These are phyloP conservation scores for Marmota flaviventris DNA, from an alignment of 2,113 vertebrate genomes.

Conservation along the genomic window DNA sequence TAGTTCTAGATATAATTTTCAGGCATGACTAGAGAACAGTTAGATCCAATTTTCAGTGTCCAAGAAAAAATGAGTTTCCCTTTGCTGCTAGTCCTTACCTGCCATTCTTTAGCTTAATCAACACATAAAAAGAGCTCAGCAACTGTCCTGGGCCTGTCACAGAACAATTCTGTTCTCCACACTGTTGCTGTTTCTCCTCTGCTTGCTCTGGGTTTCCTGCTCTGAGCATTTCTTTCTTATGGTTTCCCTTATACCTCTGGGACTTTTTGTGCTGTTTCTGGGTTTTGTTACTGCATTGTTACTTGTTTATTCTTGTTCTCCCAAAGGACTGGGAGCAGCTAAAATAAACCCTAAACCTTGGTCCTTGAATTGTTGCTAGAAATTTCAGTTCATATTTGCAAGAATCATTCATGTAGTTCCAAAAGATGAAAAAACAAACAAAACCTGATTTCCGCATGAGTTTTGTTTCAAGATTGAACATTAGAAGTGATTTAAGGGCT, in stretches of 20 bases:
- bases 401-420: slow-evolving; percentile 5
- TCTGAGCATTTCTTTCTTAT: slow-evolving; percentile 39
- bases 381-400: slow-evolving; percentile 50
- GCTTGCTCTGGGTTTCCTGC: slow-evolving; percentile 52
- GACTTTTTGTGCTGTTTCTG: slow-evolving; percentile 58
- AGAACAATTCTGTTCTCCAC: neutral
- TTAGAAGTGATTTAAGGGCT: neutral
- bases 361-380: neutral
- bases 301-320: slow-evolving; percentile 63
- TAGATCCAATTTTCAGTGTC: slow-evolving; percentile 25
- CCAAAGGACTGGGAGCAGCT: neutral
- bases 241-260: slow-evolving; percentile 26
- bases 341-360: slow-evolving; percentile 44
- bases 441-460: neutral
- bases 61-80: neutral
- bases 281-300: slow-evolving; percentile 64
- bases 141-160: neutral
- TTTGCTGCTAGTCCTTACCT: neutral
- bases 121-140: neutral
- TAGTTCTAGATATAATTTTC: neutral
- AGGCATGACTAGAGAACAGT: neutral
- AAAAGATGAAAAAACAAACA: neutral
- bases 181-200: neutral
- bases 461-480: neutral
- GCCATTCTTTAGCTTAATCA: neutral